Evolutionary conservation across 2,113 vertebrate genomes (phyloP).

Genomic region (Polypterus senegalus): DNA sequence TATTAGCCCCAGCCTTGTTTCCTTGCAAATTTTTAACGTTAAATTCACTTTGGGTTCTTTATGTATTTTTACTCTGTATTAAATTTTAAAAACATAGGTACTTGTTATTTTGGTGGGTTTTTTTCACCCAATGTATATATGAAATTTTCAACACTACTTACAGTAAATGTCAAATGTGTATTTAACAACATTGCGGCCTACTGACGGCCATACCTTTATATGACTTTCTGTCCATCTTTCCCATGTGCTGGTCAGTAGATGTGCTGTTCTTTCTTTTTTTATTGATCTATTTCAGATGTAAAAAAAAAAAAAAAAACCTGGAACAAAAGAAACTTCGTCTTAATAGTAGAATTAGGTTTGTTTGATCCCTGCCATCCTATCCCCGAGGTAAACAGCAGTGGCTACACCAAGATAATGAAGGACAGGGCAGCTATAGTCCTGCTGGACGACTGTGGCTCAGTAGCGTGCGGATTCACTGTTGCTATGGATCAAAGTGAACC

Average conservation of each 20-base stretch:
- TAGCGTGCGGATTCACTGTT: slow-evolving; percentile 41
- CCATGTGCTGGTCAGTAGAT: neutral
- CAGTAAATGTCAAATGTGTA: too few relatives aligned
- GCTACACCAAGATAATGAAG: slow-evolving; percentile 22
- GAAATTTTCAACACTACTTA: too few relatives aligned
- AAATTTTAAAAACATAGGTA: too few relatives aligned
- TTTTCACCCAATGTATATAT: too few relatives aligned
- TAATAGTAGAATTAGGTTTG: slow-evolving; percentile 26
- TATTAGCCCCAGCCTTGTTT: too few relatives aligned
- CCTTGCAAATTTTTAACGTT: too few relatives aligned
- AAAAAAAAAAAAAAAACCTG: slow-evolving; percentile 15
- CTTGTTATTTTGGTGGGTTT: too few relatives aligned
- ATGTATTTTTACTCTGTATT: too few relatives aligned
- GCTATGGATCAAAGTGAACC: slow-evolving; percentile 39
- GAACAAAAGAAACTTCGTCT: slow-evolving; percentile 17
- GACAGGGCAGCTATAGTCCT: slow-evolving; percentile 17
- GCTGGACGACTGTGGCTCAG: slow-evolving; percentile 33
- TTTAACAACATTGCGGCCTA: too few relatives aligned
- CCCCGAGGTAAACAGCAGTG: slow-evolving; percentile 26
- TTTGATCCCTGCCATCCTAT: slow-evolving; percentile 16
- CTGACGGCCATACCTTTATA: too few relatives aligned
- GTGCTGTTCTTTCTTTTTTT: slow-evolving; percentile 3
- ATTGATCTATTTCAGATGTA: too few relatives aligned
- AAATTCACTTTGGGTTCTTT: too few relatives aligned
- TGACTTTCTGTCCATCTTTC: neutral